Evolutionary conservation across 2,113 vertebrate genomes (phyloP).

Genomic region (Stictonetta naevosa): DNA sequence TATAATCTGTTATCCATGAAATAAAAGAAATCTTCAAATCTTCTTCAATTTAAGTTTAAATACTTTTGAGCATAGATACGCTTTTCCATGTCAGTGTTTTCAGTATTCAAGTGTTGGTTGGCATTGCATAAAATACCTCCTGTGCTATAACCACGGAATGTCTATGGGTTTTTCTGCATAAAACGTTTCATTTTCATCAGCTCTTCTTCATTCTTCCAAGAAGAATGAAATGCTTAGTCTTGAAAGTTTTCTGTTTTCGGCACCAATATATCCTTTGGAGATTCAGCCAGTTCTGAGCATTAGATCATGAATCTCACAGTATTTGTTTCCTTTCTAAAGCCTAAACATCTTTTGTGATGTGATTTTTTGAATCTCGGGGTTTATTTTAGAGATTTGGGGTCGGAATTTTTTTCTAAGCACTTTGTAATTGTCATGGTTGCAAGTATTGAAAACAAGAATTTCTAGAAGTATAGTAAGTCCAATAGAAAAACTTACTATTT

Average conservation of each 20-base stretch:
- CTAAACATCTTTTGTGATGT: background rate
- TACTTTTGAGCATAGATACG: too few species aligned
- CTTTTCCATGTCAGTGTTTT: too few species aligned
- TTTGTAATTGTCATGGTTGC: background rate
- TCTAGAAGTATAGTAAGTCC: background rate
- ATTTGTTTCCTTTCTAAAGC: background rate
- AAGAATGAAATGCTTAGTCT: background rate
- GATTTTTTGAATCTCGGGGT: background rate
- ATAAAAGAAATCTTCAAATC: background rate
- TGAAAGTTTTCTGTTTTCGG: background rate
- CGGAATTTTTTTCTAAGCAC: background rate
- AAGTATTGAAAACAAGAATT: background rate
- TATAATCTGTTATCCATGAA: background rate
- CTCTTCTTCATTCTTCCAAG: background rate
- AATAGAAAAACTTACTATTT: background rate
- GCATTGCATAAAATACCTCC: background rate
- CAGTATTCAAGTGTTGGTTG: background rate
- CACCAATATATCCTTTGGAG: background rate
- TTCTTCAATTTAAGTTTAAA: background rate
- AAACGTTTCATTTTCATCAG: background rate
- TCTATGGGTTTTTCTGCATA: background rate
- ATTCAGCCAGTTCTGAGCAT: background rate
- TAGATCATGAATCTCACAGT: background rate
- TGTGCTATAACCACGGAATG: background rate
- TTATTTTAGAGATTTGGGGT: background rate